Percentiles rank a stretch among this genome's conserved stretches.
phyloP scores from a whole-genome alignment of 2,888 invertebrate genomes.

The Dryobotodes eremita region DNA sequence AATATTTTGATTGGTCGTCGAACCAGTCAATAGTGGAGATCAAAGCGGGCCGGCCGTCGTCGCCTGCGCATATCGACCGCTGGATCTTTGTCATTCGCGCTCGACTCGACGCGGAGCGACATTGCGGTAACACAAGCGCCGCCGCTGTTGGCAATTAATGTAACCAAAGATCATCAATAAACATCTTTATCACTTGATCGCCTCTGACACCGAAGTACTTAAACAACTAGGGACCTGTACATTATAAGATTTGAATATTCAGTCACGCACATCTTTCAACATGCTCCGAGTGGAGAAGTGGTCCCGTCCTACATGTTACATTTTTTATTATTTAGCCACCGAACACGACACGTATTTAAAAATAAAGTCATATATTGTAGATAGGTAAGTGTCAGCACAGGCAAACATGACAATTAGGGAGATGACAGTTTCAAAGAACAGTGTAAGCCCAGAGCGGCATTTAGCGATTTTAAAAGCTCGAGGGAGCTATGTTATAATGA shows the following conservation, averaged over 20 bases:
- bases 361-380: constrained; percentile 67
- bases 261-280: constrained; percentile 87
- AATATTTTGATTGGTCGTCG: constrained; percentile 87
- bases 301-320: constrained; percentile 60
- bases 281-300: constrained; percentile 67
- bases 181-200: constrained; percentile 90
- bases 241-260: constrained; percentile 85
- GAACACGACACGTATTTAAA: constrained; percentile 69
- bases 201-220: constrained; percentile 84
- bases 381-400: constrained; percentile 63
- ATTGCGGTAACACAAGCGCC: constrained; percentile 85
- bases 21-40: constrained; percentile 82
- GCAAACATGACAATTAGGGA: constrained; percentile 65
- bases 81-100: constrained; percentile 89
- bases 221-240: constrained; percentile 82
- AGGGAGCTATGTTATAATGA: constrained; percentile 81
- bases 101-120: constrained; percentile 80
- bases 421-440: constrained; percentile 59
- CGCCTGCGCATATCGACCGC: constrained; percentile 81
- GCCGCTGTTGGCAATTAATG: constrained; percentile 89
- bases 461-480: constrained; percentile 68
- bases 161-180: constrained; percentile 90
- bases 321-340: constrained; percentile 74
- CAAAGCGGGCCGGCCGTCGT: constrained; percentile 83
- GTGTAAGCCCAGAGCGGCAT: constrained; percentile 50